Evolutionary conservation across 2,113 vertebrate genomes (phyloP).

Genomic region (human): DNA sequence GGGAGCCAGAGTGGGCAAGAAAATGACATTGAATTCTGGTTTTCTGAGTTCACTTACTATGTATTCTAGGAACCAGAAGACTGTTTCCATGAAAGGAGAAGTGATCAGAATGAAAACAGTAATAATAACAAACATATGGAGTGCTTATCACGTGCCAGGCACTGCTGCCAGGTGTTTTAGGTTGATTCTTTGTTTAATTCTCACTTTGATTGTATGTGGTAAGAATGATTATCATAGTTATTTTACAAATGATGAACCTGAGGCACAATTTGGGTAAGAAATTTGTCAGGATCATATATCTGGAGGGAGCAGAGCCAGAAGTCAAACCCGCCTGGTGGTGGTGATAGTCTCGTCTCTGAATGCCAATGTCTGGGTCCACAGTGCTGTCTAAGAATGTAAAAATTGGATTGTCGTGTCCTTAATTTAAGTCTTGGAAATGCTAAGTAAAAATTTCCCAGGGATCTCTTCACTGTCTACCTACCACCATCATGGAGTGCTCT

Average conservation of each 20-base stretch:
- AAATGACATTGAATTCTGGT: neutral
- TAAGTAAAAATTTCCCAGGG: neutral
- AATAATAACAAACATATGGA: accelerated
- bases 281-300: neutral
- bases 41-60: neutral
- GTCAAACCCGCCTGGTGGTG: neutral
- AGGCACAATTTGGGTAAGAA: neutral
- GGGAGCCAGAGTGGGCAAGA: neutral
- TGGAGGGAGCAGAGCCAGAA: neutral
- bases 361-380: neutral
- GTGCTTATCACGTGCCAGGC: neutral
- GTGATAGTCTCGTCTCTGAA: neutral
- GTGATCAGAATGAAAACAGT: neutral
- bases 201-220: neutral
- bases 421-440: neutral
- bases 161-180: neutral
- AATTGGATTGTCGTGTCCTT: neutral
- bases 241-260: neutral
- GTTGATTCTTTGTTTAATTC: neutral
- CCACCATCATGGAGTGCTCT: neutral
- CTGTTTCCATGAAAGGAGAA: neutral
- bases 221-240: neutral
- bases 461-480: neutral
- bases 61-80: neutral
- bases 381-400: neutral